Conservation (phyloP, 2,113 vertebrate genomes). For the Dryoscopus gambensis region DNA sequence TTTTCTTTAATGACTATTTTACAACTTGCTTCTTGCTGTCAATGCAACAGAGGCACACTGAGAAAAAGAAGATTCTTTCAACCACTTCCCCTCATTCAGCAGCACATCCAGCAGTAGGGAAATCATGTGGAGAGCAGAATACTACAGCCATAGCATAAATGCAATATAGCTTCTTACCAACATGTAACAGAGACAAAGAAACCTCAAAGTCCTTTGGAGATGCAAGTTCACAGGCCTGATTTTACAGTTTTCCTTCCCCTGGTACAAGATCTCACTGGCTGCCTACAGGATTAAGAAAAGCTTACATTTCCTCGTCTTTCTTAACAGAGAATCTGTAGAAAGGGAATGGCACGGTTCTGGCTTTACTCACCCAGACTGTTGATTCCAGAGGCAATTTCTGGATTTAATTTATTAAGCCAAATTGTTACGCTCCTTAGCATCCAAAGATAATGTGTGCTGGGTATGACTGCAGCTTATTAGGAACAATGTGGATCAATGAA, state of each 20-base stretch:
- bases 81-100: neutral
- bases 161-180: neutral
- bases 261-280: neutral
- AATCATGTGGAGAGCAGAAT: neutral
- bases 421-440: neutral
- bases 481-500: neutral
- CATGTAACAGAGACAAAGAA: neutral
- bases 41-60: neutral
- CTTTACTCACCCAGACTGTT: fast-evolving
- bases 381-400: neutral
- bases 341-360: neutral
- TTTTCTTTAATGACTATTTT: neutral
- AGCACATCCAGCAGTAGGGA: fast-evolving
- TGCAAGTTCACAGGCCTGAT: neutral
- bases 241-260: neutral
- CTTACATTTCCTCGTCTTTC: neutral
- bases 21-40: neutral
- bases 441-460: neutral
- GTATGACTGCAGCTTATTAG: neutral
- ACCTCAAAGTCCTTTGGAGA: neutral
- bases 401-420: neutral
- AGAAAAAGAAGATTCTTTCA: neutral
- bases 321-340: neutral
- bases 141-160: fast-evolving
- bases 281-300: neutral